These are phyloP conservation scores for Toxostoma redivivum DNA, from an alignment of 2,113 vertebrate genomes.

Conservation along the genomic window DNA sequence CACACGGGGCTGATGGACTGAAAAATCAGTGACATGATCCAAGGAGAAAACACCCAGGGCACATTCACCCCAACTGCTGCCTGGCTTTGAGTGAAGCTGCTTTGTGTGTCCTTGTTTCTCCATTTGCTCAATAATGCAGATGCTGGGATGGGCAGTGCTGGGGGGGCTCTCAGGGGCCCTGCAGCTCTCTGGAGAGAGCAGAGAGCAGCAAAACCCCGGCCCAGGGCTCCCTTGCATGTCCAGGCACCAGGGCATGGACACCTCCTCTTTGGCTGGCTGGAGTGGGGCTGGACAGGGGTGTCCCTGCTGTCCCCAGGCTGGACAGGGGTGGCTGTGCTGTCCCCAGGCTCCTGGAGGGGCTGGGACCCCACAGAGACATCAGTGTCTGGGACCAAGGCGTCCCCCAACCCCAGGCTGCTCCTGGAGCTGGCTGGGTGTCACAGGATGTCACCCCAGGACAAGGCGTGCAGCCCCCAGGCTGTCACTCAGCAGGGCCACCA, in stretches of 20 bases:
- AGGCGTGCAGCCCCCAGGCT: background rate
- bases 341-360: background rate
- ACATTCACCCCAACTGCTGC: background rate
- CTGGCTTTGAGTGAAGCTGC: background rate
- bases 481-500: background rate
- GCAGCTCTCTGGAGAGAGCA: background rate
- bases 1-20: background rate
- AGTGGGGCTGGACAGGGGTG: background rate
- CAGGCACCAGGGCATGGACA: rapidly evolving
- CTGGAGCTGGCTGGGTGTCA: background rate
- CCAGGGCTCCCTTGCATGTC: background rate
- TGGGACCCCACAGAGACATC: background rate
- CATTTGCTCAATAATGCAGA: background rate
- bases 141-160: background rate
- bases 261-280: rapidly evolving
- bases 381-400: background rate
- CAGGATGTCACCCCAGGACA: background rate
- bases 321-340: background rate
- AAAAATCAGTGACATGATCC: background rate
- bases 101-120: background rate
- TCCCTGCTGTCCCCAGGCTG: no score
- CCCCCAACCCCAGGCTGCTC: background rate
- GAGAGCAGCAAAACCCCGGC: background rate
- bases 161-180: background rate
- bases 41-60: background rate